Base-by-base conservation (phyloP, 2,797 vertebrate species). In the Liparis tanakae region DNA sequence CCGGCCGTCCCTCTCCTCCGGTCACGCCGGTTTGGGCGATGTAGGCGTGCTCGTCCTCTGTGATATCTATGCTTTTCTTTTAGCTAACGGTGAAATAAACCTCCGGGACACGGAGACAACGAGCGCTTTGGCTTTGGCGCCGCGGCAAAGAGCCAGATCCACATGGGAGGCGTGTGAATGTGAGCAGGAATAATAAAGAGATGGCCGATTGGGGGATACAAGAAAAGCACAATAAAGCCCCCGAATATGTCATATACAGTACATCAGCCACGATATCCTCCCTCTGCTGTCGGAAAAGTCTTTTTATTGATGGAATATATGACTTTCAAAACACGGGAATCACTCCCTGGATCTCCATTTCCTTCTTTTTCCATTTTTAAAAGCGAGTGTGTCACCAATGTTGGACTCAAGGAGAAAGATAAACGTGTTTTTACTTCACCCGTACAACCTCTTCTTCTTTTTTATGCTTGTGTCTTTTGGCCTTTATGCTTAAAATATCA, bases 121-220 rank as follows among this genome's bases (percentile, higher is more conserved):
- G 14, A 36, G 13, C 1, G 7, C n/a, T n/a, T 48, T 7, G 50
- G 15, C 18, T 30, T 30, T 30, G 2, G 25, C 25, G 4, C 20
- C 34, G 22, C 56, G 25, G 43, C 41, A 69, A 36, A 37, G 30
- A 67, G 3, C 6, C 60, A 50, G 20, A 61, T 30, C 10, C 44
- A 54, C 67, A 25, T 15, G 15, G 44, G 66, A 73, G 9, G 62
- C 62, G 55, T 67, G 44, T 57, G 67, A 61, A 70, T 75, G 14
- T 70, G 44, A 30, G 10, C 63, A 57, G 62, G 59, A 67, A 69
- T 51, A 54, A 65, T 62, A 72, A 78, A 55, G 54, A 55, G 17
- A 36, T 56, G 20, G 36, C 20, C 50, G 30, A 41, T 0, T 22
- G 10, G 36, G 50, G 10, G 10, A 14, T 53, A 14, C 4, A 41